Conservation (phyloP, 2,113 vertebrate species). For the Prionailurus viverrinus region DNA sequence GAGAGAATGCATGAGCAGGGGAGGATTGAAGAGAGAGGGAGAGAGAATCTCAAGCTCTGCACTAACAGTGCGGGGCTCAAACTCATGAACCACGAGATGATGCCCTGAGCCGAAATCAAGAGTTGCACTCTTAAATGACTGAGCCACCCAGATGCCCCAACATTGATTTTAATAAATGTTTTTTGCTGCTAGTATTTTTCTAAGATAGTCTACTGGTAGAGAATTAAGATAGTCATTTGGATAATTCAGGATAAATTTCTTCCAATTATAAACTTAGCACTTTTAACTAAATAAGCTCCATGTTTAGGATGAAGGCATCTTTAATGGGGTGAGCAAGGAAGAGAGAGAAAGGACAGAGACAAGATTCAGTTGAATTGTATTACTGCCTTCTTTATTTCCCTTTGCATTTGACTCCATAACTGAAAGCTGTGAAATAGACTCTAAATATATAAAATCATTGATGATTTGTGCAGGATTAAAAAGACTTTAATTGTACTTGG, state of each 20-base stretch:
- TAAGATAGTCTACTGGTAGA: background rate
- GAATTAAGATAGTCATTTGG: background rate
- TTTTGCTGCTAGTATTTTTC: background rate
- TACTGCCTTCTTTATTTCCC: background rate
- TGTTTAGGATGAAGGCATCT: background rate
- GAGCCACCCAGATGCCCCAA: no score
- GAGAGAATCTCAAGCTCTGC: no score
- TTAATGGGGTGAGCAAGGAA: background rate
- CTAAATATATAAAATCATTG: background rate
- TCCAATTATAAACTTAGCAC: background rate
- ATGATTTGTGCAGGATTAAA: background rate
- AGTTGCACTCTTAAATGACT: no score
- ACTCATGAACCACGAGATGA: no score
- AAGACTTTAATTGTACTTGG: background rate
- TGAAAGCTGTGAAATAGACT: background rate
- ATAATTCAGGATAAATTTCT: constrained; percentile 19
- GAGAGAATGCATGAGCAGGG: no score
- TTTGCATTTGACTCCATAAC: background rate
- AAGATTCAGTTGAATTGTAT: background rate
- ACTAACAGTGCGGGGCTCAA: no score
- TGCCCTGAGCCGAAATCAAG: no score
- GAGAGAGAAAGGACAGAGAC: background rate
- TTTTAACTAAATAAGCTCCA: constrained; percentile 28
- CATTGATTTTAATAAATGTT: background rate
- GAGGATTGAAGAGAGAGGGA: no score